Percentiles rank a stretch among this genome's conserved stretches.
Evolutionary conservation across 2,113 vertebrate genomes (phyloP).

Genomic region (Leptobrachium leishanense): DNA sequence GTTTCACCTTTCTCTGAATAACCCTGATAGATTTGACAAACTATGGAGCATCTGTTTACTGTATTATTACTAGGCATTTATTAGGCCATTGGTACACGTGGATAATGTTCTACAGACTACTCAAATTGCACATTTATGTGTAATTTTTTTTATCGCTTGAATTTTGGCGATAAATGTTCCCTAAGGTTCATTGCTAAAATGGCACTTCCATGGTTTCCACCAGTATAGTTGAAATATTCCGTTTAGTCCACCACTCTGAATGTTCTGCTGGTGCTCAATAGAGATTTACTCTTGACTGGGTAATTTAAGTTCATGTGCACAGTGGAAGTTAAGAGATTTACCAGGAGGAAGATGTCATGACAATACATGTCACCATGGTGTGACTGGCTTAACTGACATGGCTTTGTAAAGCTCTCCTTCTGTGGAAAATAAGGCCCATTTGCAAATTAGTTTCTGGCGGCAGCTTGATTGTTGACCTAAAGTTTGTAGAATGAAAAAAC

Average conservation of each 20-base stretch:
- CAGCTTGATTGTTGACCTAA: conserved; percentile 79
- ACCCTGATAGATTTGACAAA: too few species aligned
- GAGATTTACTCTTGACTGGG: conserved; percentile 69
- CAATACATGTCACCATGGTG: conserved; percentile 72
- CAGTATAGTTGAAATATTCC: conserved; percentile 66
- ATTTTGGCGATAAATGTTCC: conserved; percentile 2
- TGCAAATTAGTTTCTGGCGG: conserved; percentile 80
- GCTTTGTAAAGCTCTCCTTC: conserved; percentile 74
- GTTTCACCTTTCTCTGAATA: too few species aligned
- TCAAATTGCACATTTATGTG: too few species aligned
- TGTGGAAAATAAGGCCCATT: conserved; percentile 76
- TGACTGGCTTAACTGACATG: conserved; percentile 70
- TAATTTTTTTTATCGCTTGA: not conserved
- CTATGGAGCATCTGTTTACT: too few species aligned
- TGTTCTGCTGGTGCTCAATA: conserved; percentile 59
- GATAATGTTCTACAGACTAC: too few species aligned
- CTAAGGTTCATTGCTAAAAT: conserved; percentile 43
- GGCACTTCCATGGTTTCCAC: conserved; percentile 47
- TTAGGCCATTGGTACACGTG: too few species aligned
- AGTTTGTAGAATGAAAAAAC: conserved; percentile 79
- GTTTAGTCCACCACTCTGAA: conserved; percentile 57
- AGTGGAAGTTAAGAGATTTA: conserved; percentile 71
- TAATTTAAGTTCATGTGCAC: conserved; percentile 73
- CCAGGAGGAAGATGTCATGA: conserved; percentile 66
- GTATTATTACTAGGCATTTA: too few species aligned